Base-by-base conservation (phyloP, 2,113 vertebrate species). In the Pygoscelis adeliae region DNA sequence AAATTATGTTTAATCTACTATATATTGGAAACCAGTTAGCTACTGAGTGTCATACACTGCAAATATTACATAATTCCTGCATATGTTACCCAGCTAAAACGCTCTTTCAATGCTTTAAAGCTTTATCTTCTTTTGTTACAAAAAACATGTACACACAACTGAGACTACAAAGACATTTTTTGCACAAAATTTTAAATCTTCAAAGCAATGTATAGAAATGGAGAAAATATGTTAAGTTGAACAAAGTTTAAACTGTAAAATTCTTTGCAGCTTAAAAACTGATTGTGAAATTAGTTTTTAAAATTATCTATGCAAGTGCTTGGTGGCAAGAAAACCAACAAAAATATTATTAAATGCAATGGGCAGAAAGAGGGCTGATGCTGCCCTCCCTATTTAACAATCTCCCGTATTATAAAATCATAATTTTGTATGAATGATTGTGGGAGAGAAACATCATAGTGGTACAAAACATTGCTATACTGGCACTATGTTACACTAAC, bases 81-180 rank as follows among this genome's bases (percentile, higher is more conserved):
- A 94, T 95, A 93, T 79, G 21, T 69, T 93, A 85, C 72, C 58
- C 93, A 97, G 88, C 86, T 94, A 80, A 95, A 96, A 97, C 96
- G 71, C 91, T 93, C 96, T 93, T 95, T 93, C 47, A 66, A 97
- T 74, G 63, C 74, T 96, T 95, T 92, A 95, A 96, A 97, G 94
- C 90, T 96, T 90, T 93, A 83, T 87, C 72, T 61, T 86, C 63
- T 94, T 95, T 80, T 76, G 62, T 82, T 91, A 93, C 80, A 92
- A 85, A 97, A 97, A 49, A 2, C 36, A 93, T 0, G 0, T 72
- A 94, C 83, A 92, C 44, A 42, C n/a, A 94, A 86, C 77, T 49
- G 40, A 92, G 69, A 96, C 71, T 91, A 91, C 63, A 94, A 96
- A 96, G 63, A 93, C 71, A 32, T 71, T 55, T 91, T 83, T 82